A percentile compares a stretch with the other conserved stretches of the same genome.
phyloP scores from a whole-genome alignment of 2,797 vertebrate genomes.

The Brotula barbata region DNA sequence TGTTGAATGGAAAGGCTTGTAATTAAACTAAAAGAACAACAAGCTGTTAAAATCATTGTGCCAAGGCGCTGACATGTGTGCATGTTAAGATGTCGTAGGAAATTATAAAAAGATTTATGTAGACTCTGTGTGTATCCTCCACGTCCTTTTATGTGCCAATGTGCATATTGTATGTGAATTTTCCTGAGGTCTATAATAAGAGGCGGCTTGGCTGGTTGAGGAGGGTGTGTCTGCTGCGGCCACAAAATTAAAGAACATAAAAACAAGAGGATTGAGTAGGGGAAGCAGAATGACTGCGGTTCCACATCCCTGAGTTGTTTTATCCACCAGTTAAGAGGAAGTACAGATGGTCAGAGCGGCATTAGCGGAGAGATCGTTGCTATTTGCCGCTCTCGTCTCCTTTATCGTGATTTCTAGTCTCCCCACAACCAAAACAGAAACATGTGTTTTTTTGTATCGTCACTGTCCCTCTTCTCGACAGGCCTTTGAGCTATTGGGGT shows the following conservation, averaged over 20 bases:
- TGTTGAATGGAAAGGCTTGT: conserved; percentile 59
- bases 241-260: conserved; percentile 79
- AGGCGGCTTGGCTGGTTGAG: conserved; percentile 67
- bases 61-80: conserved; percentile 48
- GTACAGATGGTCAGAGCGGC: conserved; percentile 46
- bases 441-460: conserved; percentile 42
- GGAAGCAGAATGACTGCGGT: conserved; percentile 43
- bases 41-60: conserved; percentile 62
- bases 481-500: conserved; percentile 27
- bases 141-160: conserved; percentile 33
- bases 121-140: conserved; percentile 37
- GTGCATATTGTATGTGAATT: conserved; percentile 68
- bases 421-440: conserved; percentile 24
- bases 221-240: conserved; percentile 72
- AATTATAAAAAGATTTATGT: conserved; percentile 54
- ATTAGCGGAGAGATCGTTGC: conserved; percentile 31
- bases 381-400: conserved; percentile 18
- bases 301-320: conserved; percentile 27
- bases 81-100: conserved; percentile 45
- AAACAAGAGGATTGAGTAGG: conserved; percentile 65
- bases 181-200: conserved; percentile 78
- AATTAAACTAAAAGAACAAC: conserved; percentile 74
- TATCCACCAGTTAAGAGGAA: conserved; percentile 58
- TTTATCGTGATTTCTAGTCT: conserved; percentile 12
- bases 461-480: conserved; percentile 24